phyloP scores from a whole-genome alignment of 1,140 invertebrate species.

The Bradynema listronoti region DNA sequence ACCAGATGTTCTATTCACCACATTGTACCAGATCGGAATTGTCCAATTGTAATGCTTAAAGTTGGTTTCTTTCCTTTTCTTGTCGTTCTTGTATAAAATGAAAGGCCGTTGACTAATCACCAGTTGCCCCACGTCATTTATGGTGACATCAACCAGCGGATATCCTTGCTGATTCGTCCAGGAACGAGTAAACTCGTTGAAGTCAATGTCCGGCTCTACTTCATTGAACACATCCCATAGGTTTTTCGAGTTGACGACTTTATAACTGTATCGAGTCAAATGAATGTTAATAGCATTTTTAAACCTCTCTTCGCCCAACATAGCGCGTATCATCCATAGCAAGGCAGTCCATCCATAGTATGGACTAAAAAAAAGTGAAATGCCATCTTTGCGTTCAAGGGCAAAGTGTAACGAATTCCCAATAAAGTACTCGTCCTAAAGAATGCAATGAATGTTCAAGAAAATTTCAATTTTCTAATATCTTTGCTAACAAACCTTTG shows the following conservation, averaged over 20 bases:
- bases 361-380: too few relatives aligned
- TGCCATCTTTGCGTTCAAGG: too few relatives aligned
- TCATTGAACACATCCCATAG: constrained; percentile 45
- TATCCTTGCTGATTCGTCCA: constrained; percentile 56
- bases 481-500: too few relatives aligned
- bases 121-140: constrained; percentile 40
- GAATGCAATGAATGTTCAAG: too few relatives aligned
- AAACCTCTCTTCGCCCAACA: constrained; percentile 77
- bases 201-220: constrained; percentile 44
- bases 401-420: too few relatives aligned
- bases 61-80: too few relatives aligned
- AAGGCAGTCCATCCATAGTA: constrained; percentile 82
- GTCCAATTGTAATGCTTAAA: too few relatives aligned
- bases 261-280: constrained; percentile 44
- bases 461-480: too few relatives aligned
- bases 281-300: constrained; percentile 61
- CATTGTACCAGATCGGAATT: constrained; percentile 40
- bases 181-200: constrained; percentile 42
- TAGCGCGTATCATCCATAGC: constrained; percentile 89
- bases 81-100: constrained; percentile 50
- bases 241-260: constrained; percentile 41
- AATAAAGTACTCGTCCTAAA: too few relatives aligned
- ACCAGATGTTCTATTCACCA: too few relatives aligned
- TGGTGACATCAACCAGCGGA: constrained; percentile 42
- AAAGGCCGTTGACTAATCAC: constrained; percentile 48